Base-by-base conservation (phyloP, 30 jellyfish, hydroid and myxozoan species). In the Morbakka virulenta region DNA sequence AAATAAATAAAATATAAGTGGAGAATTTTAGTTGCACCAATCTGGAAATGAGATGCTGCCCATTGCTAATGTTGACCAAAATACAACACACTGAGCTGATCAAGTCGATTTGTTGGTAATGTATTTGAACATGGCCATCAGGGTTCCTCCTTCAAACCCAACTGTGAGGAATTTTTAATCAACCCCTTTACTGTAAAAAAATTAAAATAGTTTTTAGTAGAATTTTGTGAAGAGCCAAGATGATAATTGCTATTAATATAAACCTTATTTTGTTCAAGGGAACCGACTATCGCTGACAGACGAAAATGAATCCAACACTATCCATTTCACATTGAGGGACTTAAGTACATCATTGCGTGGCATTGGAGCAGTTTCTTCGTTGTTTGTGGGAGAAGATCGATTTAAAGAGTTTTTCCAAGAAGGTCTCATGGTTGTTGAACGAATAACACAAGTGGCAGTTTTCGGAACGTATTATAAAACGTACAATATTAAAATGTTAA, bases 381-480 rank as follows among this genome's bases (percentile, higher is more conserved):
- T 90, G 30, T 90, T 90, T 50, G 85, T 87, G 28, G 97, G 93
- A 9, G 97, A 90, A 36, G 92, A 75, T 62, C 83, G 74, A 33
- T 83, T 90, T 47, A 65, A 69, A 48, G 28, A 64, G 62, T 57
- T 86, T 41, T 75, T 83, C 29, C 89, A 72, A 17, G 96, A 90
- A 32, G 94, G 88, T 1, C 87, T 62, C 2, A 70, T 72, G n/a
- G 52, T 79, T 1, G 26, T 90, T 62, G 97, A 90, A 35, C 51
- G 97, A 50, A 33, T 90, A 9, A 67, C 84, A 13, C 91, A 83
- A 32, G 75, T 74, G 50, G 96, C 95, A 22, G 31, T 90, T 86
- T 90, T 90, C 51, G 97, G 97, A 0, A 74, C 95, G 20, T 90
- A 68, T 68, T 90, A 84, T 81, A 90, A 83, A 75, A 64, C 83